Percentiles rank a stretch among this genome's conserved stretches.
These are phyloP conservation scores for Calephelis perditalis DNA, from an alignment of 2,888 invertebrate genomes.

Conservation along the genomic window DNA sequence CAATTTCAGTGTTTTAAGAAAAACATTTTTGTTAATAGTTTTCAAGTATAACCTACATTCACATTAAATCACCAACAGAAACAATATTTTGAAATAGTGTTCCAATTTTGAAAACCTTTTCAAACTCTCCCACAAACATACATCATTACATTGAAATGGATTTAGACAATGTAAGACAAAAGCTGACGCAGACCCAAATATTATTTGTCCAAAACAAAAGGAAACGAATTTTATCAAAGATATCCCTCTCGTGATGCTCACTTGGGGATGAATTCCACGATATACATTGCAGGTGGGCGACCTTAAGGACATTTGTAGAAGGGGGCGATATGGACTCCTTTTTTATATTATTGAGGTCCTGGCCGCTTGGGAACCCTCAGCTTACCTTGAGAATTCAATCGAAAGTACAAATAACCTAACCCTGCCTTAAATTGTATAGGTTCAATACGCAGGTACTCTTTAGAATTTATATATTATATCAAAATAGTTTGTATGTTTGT, in stretches of 20 bases:
- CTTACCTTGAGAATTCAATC: slow-evolving; percentile 60
- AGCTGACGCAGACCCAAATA: slow-evolving; percentile 13
- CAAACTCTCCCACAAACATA: no score
- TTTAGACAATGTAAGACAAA: no score
- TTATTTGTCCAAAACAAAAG: slow-evolving; percentile 13
- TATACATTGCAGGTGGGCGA: slow-evolving; percentile 39
- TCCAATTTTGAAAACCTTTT: no score
- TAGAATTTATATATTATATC: neutral
- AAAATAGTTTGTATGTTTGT: no score
- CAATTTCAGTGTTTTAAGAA: no score
- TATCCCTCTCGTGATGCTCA: slow-evolving; percentile 22
- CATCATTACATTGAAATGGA: no score
- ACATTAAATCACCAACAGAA: no score
- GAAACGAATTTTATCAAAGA: slow-evolving; percentile 5
- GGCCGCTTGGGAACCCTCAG: slow-evolving; percentile 37
- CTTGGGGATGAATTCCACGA: slow-evolving; percentile 24
- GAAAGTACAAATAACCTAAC: slow-evolving; percentile 28
- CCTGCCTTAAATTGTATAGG: slow-evolving; percentile 2
- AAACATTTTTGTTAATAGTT: no score
- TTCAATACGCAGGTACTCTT: neutral
- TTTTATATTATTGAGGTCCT: slow-evolving; percentile 72
- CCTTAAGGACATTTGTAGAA: slow-evolving; percentile 49
- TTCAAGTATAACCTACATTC: no score
- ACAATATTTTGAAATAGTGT: no score
- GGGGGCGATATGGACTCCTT: slow-evolving; percentile 54